phyloP scores from a whole-genome alignment of 2,113 vertebrate genomes.

The Verasper variegatus region DNA sequence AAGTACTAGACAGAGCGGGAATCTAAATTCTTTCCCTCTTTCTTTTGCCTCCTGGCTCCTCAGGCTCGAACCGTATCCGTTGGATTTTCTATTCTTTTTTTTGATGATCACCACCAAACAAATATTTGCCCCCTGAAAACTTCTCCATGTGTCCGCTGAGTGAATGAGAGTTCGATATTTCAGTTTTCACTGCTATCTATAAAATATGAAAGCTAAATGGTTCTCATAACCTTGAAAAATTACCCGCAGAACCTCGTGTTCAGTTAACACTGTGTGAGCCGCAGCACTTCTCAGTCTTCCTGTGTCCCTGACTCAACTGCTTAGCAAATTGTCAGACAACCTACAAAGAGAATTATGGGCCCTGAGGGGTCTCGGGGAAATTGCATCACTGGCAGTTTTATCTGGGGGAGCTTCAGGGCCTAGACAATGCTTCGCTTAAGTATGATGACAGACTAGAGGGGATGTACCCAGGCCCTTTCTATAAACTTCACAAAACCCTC shows the following conservation, averaged over 20 bases:
- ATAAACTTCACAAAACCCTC: conserved; percentile 69
- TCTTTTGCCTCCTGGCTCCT: conserved; percentile 32
- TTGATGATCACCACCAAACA: conserved; percentile 35
- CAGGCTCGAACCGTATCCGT: not conserved
- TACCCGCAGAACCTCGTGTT: conserved; percentile 42
- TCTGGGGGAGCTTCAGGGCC: conserved; percentile 73
- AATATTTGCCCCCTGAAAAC: conserved; percentile 30
- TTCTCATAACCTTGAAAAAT: conserved; percentile 34
- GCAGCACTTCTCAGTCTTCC: conserved; percentile 58
- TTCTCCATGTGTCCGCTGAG: not conserved
- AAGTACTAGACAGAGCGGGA: conserved; percentile 34
- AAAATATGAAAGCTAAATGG: conserved; percentile 33
- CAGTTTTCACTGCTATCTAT: conserved; percentile 9
- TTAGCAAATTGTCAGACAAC: conserved; percentile 81
- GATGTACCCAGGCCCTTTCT: conserved; percentile 62
- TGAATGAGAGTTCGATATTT: not conserved
- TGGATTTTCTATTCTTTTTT: conserved; percentile 19
- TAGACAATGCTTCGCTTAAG: conserved; percentile 75
- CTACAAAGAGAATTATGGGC: conserved; percentile 81
- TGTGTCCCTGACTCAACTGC: conserved; percentile 65
- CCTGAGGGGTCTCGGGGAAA: conserved; percentile 77
- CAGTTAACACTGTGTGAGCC: conserved; percentile 29
- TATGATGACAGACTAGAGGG: conserved; percentile 78
- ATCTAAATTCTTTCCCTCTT: conserved; percentile 34
- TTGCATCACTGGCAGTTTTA: conserved; percentile 79